phyloP scores from a whole-genome alignment of 2,113 vertebrate genomes.

The Psammodynastes pulverulentus region DNA sequence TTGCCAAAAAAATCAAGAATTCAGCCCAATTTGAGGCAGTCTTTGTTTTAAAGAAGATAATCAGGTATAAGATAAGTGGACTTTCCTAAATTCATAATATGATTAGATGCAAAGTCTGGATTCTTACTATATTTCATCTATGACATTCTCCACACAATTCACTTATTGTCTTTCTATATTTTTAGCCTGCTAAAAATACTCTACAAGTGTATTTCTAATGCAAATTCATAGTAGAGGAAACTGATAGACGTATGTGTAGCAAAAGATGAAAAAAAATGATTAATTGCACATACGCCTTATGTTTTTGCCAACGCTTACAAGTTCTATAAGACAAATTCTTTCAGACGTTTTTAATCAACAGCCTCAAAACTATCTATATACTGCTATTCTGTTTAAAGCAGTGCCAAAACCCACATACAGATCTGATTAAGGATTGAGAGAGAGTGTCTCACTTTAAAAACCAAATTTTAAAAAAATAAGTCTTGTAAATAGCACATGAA shows the following conservation, averaged over 20 bases:
- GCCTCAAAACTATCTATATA: slow-evolving; percentile 73
- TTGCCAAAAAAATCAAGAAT: background rate
- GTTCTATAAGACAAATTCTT: slow-evolving; percentile 74
- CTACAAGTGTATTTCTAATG: slow-evolving; percentile 26
- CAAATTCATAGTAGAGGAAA: slow-evolving; percentile 23
- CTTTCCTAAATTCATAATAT: fast-evolving
- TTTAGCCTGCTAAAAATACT: slow-evolving; percentile 21
- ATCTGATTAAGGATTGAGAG: slow-evolving; percentile 72
- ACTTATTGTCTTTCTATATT: slow-evolving; percentile 1
- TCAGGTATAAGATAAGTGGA: background rate
- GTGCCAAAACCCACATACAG: slow-evolving; percentile 71
- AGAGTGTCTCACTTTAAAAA: slow-evolving; percentile 69
- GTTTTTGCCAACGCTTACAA: slow-evolving; percentile 73
- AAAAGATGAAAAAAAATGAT: slow-evolving; percentile 50
- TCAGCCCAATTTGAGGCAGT: background rate
- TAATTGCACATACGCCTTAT: slow-evolving; percentile 69
- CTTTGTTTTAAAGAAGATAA: background rate
- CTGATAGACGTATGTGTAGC: slow-evolving; percentile 56
- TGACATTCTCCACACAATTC: slow-evolving; percentile 14
- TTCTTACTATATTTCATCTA: fast-evolving
- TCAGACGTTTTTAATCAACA: slow-evolving; percentile 72
- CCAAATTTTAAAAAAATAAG: slow-evolving; percentile 18
- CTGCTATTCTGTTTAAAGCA: slow-evolving; percentile 74
- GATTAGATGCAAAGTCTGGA: fast-evolving
- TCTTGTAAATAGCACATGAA: slow-evolving; percentile 25